A percentile compares a stretch with the other conserved stretches of the same genome.
Evolutionary conservation across 2,113 vertebrate genomes (phyloP).

Genomic region (Elachura formosa): DNA sequence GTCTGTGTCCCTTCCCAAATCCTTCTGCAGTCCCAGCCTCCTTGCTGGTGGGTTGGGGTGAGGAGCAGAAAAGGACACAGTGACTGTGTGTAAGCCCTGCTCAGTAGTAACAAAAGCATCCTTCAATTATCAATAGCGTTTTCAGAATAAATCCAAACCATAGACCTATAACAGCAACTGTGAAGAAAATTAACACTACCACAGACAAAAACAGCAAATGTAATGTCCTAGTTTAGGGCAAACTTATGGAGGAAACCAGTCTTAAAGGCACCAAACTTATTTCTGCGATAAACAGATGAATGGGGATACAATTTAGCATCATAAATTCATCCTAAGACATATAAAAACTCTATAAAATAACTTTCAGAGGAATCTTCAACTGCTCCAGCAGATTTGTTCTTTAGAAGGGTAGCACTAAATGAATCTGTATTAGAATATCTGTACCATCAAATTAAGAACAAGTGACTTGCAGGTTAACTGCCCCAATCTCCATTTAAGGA

Average conservation of each 20-base stretch:
- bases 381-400: neutral
- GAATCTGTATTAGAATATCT: neutral
- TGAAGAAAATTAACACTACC: neutral
- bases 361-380: neutral
- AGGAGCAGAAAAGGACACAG: neutral
- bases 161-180: neutral
- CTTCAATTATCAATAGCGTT: neutral
- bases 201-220: neutral
- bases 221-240: too few relatives aligned
- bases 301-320: too few relatives aligned
- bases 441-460: neutral
- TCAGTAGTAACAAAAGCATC: neutral
- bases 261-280: too few relatives aligned
- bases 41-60: neutral
- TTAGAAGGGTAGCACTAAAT: neutral
- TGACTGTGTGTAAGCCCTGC: neutral
- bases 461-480: neutral
- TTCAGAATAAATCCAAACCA: neutral
- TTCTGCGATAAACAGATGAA: too few relatives aligned
- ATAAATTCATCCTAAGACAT: too few relatives aligned
- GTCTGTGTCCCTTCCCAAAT: neutral
- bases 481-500: neutral
- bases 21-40: neutral
- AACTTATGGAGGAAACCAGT: too few relatives aligned
- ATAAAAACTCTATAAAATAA: neutral